Evolutionary conservation across 1,140 invertebrate species (phyloP).

Genomic region (Euwallacea fornicatus): DNA sequence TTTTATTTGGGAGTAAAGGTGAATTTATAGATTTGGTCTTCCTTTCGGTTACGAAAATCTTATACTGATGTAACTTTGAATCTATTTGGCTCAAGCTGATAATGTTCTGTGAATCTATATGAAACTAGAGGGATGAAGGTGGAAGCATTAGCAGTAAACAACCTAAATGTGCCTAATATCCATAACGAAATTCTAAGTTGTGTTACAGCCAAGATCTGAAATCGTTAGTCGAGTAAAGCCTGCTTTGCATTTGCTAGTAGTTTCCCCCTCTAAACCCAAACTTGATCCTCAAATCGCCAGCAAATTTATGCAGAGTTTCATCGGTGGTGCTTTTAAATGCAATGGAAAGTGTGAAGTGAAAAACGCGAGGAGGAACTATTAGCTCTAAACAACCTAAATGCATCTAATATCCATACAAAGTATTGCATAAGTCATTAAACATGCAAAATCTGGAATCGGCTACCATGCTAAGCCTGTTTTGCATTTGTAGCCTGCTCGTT

Average conservation of each 20-base stretch:
- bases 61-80: neutral
- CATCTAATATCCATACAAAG: constrained; percentile 8
- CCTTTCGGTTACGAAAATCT: too few species aligned
- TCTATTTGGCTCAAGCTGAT: neutral
- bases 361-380: neutral
- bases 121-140: neutral
- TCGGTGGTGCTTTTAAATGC: neutral
- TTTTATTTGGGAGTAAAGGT: too few species aligned
- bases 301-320: neutral
- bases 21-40: too few species aligned
- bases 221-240: neutral
- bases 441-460: constrained; percentile 20
- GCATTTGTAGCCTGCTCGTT: constrained; percentile 4
- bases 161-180: constrained; percentile 27
- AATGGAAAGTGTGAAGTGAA: neutral
- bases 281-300: constrained; percentile 6
- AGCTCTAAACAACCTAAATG: constrained; percentile 4
- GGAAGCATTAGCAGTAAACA: constrained; percentile 34
- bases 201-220: constrained; percentile 1
- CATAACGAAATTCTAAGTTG: constrained; percentile 26
- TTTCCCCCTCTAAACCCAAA: neutral
- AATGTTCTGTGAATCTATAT: constrained; percentile 9
- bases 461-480: constrained; percentile 8
- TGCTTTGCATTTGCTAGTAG: constrained; percentile 5
- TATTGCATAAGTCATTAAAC: constrained; percentile 10